Percentiles rank a stretch among this genome's conserved stretches.
Conservation (phyloP, 2,113 vertebrate species). For the Dasyprocta punctata region DNA sequence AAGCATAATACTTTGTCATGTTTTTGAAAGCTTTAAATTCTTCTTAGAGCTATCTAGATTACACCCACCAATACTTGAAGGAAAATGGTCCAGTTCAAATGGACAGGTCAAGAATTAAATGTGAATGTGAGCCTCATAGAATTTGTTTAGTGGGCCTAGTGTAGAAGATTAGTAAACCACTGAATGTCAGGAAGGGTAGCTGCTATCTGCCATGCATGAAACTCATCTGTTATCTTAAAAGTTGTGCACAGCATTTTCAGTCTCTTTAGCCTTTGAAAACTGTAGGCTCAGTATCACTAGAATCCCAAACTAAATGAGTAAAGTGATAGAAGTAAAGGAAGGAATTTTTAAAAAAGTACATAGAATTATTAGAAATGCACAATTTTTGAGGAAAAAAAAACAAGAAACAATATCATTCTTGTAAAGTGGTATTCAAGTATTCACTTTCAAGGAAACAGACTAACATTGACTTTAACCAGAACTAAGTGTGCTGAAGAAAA, state of each 20-base stretch:
- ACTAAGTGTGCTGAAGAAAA: background rate
- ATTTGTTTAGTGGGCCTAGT: background rate
- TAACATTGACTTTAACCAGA: background rate
- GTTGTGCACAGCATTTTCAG: background rate
- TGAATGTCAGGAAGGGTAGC: fast-evolving
- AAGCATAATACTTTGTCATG: background rate
- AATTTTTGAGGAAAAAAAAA: background rate
- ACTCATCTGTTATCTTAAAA: background rate
- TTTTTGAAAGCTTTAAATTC: background rate
- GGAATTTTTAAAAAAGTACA: background rate
- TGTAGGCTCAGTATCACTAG: background rate
- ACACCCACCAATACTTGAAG: background rate
- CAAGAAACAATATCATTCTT: background rate
- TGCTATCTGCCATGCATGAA: background rate
- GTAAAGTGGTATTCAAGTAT: background rate
- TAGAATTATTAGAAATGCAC: background rate
- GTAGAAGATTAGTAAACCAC: background rate
- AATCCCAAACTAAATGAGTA: background rate
- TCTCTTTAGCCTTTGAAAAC: background rate
- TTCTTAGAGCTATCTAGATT: background rate
- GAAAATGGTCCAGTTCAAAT: background rate
- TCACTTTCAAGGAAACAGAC: background rate
- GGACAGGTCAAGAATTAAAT: background rate
- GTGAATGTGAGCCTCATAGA: background rate
- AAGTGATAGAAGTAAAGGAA: background rate